Base-by-base conservation (phyloP, 2,113 vertebrate species). In the Athene cunicularia region DNA sequence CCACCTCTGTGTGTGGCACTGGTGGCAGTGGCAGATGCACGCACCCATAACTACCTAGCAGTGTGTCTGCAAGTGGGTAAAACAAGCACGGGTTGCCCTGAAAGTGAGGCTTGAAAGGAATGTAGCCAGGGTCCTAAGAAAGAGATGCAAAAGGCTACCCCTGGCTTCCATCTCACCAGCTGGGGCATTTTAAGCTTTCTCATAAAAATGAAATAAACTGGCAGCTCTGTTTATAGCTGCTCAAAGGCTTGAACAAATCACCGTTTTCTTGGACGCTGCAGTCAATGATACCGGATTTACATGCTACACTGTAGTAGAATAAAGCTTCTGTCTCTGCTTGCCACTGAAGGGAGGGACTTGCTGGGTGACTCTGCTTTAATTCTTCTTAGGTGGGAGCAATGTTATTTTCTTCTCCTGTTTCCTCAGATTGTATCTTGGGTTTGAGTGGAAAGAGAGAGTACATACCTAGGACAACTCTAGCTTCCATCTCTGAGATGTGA, bases 11-110 rank as follows among this genome's bases (percentile, higher is more conserved):
- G 22, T 32, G 18, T 45, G 72, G 27, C 52, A 15, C 13, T n/a
- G 17, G 28, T 67, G 45, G 47, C 52, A 53, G 9, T 0, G 2
- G 14, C 35, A 80, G 47, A 9, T 14, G 32, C 37, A 33, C 0
- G 0, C 26, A 8, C 14, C 27, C 24, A 6, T 9, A 19, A 30
- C 39, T 35, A 47, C 39, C 27, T 50, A 39, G 28, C 53, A 4
- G 5, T 32, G 49, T 77, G 71, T 13, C 32, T 63, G n/a, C 24
- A 39, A 22, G 39, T 17, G 16, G 35, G 39, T 55, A 64, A 55
- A 37, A 28, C 17, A 71, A 21, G 32, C 26, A 9, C 14, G 18
- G 56, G 26, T 18, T 22, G 13, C 41, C 14, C 30, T 37, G 52
- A 76, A 83, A 76, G 59, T 26, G n/a, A 52, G 30, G 5, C 47